phyloP scores from a whole-genome alignment of 2,113 vertebrate species.

The Myanophis thanlyinensis region DNA sequence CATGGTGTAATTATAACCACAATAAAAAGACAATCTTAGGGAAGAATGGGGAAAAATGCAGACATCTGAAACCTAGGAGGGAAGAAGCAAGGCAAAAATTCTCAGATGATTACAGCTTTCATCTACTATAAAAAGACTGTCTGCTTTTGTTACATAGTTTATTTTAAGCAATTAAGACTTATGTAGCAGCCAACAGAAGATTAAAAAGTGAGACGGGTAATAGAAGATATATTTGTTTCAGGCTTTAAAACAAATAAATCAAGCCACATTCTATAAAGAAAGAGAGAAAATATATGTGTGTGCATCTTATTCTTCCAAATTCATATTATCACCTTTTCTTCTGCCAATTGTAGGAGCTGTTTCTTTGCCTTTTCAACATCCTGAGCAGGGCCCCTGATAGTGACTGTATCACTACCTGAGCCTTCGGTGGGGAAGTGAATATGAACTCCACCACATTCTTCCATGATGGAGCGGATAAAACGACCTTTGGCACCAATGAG shows the following conservation, averaged over 20 bases:
- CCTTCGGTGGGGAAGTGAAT: slow-evolving; percentile 98
- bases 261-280: background rate
- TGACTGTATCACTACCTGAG: slow-evolving; percentile 93
- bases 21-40: background rate
- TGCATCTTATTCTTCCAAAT: background rate
- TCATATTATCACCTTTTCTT: slow-evolving; percentile 86
- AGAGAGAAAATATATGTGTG: background rate
- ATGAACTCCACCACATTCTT: slow-evolving; percentile 97
- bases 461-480: slow-evolving; percentile 98
- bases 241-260: background rate
- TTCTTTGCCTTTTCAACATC: slow-evolving; percentile 96
- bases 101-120: background rate
- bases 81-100: background rate
- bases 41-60: background rate
- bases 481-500: slow-evolving; percentile 97
- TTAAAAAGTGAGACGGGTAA: background rate
- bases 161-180: background rate
- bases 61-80: background rate
- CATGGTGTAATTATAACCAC: background rate
- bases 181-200: background rate
- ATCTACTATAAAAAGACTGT: background rate
- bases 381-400: slow-evolving; percentile 91
- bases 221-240: background rate
- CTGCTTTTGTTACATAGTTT: background rate
- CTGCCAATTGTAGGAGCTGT: slow-evolving; percentile 93